Evolutionary conservation across 2,888 invertebrate species (phyloP), one percentile per base, ranked within the genome.

Genomic region (Cotesia congregata): DNA sequence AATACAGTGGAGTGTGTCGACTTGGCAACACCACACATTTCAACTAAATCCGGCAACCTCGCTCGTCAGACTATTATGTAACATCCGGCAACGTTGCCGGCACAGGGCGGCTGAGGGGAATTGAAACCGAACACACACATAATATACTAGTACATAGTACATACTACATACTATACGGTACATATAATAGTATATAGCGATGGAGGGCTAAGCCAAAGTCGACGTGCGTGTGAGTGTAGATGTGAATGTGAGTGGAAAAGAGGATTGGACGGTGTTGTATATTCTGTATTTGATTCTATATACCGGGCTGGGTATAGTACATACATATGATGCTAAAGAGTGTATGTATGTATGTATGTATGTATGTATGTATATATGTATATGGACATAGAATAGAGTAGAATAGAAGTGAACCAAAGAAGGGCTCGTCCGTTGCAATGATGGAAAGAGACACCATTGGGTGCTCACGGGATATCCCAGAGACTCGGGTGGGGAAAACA

Each of bases 41-140:
- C 61, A 50, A n/a, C 39, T 61, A 67, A 79, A 83, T 60, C 74
- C 80, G 88, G 87, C 88, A 88, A 87, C 88, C 71, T 77, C 74
- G 81, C 81, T 67, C 70, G 83, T 82, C 12, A 6, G 81, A 83
- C 86, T 87, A 88, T 89, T 88, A 88, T 88, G 88, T 88, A 88
- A 88, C 88, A 88, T 86, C 87, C 88, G 87, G 88, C 88, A 88
- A 87, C 88, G 85, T 85, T 84, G 86, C 84, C 77, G 83, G 50
- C 9, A 50, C 50, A 50, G 50, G 80, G 83, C 30, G 82, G 80
- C 74, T 81, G 74, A 80, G 78, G 83, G 78, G 82, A 67, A 71
- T 77, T 65, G 74, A 70, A 59, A 70, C 9, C 7, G 50, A 50
- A 50, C 50, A 12, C 50, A 41, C 68, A 76, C 69, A 69, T 39